A percentile compares a stretch with the other conserved stretches of the same genome.
phyloP scores from a whole-genome alignment of 2,888 invertebrate genomes.

The Acanthococcus lagerstroemiae region DNA sequence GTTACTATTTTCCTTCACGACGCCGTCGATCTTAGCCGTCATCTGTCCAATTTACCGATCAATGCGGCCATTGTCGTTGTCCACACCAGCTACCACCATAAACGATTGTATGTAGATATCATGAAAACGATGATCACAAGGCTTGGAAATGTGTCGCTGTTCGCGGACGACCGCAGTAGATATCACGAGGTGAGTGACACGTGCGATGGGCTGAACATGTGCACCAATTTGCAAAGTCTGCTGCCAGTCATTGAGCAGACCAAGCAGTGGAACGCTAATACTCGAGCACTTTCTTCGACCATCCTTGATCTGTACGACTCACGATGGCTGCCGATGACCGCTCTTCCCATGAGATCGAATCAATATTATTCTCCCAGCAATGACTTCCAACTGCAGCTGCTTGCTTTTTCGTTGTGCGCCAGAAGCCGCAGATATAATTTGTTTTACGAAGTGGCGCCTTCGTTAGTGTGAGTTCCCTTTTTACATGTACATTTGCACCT shows the following conservation, averaged over 20 bases:
- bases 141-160: slow-evolving; percentile 37
- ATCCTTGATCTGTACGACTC: slow-evolving; percentile 36
- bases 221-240: slow-evolving; percentile 35
- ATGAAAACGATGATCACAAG: slow-evolving; percentile 35
- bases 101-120: slow-evolving; percentile 26
- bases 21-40: slow-evolving; percentile 10
- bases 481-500: slow-evolving; percentile 1
- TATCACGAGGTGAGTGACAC: slow-evolving; percentile 29
- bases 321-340: slow-evolving; percentile 35
- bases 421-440: slow-evolving; percentile 36
- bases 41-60: slow-evolving; percentile 4
- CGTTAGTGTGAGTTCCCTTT: not conserved
- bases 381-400: slow-evolving; percentile 36
- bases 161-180: slow-evolving; percentile 33
- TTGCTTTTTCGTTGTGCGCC: slow-evolving; percentile 36
- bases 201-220: slow-evolving; percentile 34
- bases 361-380: slow-evolving; percentile 19
- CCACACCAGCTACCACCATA: slow-evolving; percentile 22
- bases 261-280: slow-evolving; percentile 3
- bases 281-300: slow-evolving; percentile 30
- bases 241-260: slow-evolving; percentile 35
- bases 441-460: slow-evolving; percentile 34
- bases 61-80: slow-evolving; percentile 29
- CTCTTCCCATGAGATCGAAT: not conserved
- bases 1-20: slow-evolving; percentile 11